These are phyloP conservation scores for Hetaerina americana DNA, from an alignment of 1,140 invertebrate genomes.

Conservation along the genomic window DNA sequence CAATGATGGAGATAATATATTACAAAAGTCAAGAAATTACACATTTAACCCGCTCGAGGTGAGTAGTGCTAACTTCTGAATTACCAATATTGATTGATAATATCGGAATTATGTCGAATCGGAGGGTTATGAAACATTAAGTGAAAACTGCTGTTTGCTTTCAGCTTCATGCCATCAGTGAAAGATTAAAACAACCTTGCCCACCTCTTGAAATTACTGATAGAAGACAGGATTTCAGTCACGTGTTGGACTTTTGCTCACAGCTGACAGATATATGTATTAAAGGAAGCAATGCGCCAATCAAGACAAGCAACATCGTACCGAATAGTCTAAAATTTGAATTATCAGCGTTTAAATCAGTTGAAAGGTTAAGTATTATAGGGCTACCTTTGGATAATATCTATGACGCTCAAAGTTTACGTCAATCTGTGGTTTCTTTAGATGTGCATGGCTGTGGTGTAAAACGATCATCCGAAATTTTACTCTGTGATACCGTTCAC, in stretches of 20 bases:
- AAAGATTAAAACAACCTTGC: constrained; percentile 73
- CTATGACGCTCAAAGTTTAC: constrained; percentile 46
- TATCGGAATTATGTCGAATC: too few species aligned
- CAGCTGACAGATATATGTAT: constrained; percentile 53
- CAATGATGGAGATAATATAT: constrained; percentile 49
- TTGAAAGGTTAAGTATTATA: constrained; percentile 46
- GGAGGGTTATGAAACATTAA: too few species aligned
- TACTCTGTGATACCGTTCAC: constrained; percentile 61
- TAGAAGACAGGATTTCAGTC: constrained; percentile 67
- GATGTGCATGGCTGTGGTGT: constrained; percentile 45
- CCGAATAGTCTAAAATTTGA: constrained; percentile 68
- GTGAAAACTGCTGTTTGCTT: too few species aligned
- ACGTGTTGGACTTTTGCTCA: constrained; percentile 78
- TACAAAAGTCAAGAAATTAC: constrained; percentile 42
- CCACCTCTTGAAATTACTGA: constrained; percentile 54
- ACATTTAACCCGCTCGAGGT: constrained; percentile 63
- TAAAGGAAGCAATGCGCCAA: constrained; percentile 44
- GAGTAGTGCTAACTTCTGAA: constrained; percentile 12
- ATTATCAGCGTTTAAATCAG: constrained; percentile 60
- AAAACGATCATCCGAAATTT: constrained; percentile 48
- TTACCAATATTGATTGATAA: too few species aligned
- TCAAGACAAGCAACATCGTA: constrained; percentile 68
- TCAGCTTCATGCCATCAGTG: constrained; percentile 75
- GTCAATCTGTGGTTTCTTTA: constrained; percentile 48
- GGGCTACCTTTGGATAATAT: constrained; percentile 49